Conservation (phyloP, 53 echinoderm and acorn worm species). For the Luidia sarsii region DNA sequence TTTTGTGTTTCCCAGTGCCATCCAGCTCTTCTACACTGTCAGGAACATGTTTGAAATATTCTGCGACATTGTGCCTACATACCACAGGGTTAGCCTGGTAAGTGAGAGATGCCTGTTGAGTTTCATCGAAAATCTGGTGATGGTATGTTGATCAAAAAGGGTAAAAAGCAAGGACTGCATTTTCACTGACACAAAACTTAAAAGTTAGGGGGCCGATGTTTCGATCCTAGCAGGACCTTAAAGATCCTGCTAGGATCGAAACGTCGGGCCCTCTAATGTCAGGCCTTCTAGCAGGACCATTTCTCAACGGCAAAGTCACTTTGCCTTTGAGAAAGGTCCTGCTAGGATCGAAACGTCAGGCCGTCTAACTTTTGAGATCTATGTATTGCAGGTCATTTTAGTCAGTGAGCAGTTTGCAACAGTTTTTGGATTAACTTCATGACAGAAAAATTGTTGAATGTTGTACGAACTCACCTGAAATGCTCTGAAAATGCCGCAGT, state of each 20-base stretch:
- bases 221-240: not conserved
- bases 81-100: conserved; percentile 81
- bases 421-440: not conserved
- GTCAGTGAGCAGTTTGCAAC: not conserved
- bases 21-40: conserved; percentile 84
- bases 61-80: conserved; percentile 86
- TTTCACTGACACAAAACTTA: too few relatives aligned
- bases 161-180: too few relatives aligned
- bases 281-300: not conserved
- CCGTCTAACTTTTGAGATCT: not conserved
- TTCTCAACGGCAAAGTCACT: too few relatives aligned
- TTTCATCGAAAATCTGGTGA: too few relatives aligned
- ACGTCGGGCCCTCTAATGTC: not conserved
- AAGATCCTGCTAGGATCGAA: not conserved
- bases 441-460: too few relatives aligned
- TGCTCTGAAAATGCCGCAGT: too few relatives aligned
- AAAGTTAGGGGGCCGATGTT: too few relatives aligned
- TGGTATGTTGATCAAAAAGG: too few relatives aligned
- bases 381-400: not conserved
- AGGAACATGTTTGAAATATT: conserved; percentile 87
- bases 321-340: too few relatives aligned
- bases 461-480: too few relatives aligned
- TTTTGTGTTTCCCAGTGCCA: conserved; percentile 63
- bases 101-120: too few relatives aligned
- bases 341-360: not conserved